Conservation (phyloP, 30 jellyfish, hydroid and myxozoan genomes). For the Aurelia aurita region DNA sequence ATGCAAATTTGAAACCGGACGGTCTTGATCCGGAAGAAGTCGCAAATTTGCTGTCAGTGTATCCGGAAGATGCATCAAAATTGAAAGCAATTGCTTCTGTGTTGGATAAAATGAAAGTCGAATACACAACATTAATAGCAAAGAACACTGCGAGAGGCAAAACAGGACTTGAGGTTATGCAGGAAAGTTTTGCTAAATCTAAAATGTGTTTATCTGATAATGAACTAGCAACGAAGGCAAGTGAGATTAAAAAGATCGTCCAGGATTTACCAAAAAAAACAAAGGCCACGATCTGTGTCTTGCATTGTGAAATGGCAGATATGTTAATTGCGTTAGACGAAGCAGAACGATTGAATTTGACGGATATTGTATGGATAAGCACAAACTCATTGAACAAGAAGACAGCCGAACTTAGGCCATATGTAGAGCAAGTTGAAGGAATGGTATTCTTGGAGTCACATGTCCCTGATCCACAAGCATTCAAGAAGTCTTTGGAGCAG, state of each 20-base stretch:
- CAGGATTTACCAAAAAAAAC: conserved; percentile 41
- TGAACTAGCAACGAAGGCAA: conserved; percentile 13
- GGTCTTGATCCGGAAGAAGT: conserved; percentile 51
- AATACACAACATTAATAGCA: conserved; percentile 73
- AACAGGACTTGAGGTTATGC: conserved; percentile 51
- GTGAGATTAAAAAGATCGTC: conserved; percentile 45
- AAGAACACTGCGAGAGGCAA: conserved; percentile 74
- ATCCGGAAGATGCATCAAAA: conserved; percentile 82
- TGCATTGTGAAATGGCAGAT: conserved; percentile 56
- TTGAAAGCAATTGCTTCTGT: conserved; percentile 64
- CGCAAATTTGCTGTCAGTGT: conserved; percentile 51
- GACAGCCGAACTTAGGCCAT: conserved; percentile 8
- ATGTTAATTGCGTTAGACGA: conserved; percentile 53
- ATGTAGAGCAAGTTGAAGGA: conserved; percentile 78
- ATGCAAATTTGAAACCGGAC: conserved; percentile 54
- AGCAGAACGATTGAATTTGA: conserved; percentile 45
- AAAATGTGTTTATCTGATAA: conserved; percentile 28
- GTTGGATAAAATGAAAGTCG: conserved; percentile 50
- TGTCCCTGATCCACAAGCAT: conserved; percentile 59
- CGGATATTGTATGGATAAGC: conserved; percentile 67
- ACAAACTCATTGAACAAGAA: conserved; percentile 72
- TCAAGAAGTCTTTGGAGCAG: conserved; percentile 47
- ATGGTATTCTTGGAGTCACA: conserved; percentile 69
- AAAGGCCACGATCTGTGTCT: conserved; percentile 64
- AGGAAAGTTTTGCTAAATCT: neutral